Base-by-base conservation (phyloP, 92 coral and sea anemone genomes). In the Nematostella vectensis region DNA sequence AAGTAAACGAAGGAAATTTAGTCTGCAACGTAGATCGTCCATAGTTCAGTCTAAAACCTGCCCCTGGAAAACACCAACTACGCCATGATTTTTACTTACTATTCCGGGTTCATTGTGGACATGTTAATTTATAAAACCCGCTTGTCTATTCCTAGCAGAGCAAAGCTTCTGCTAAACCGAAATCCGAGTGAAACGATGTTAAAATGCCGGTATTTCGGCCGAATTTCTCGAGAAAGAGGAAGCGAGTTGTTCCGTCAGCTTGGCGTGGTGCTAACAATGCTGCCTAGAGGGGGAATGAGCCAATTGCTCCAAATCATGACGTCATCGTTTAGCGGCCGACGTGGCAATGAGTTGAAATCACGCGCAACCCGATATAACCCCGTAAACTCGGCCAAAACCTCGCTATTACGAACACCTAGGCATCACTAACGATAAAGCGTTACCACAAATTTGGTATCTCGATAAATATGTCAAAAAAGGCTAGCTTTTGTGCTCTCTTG, bases 61-160 rank as follows among this genome's bases (percentile, higher is more conserved):
- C 74, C 77, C 66, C 63, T 59, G 74, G 54, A 61, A 67, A 65
- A 47, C 78, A 54, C 44, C 65, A 64, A 74, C 12, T 59, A 84
- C 63, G 68, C 63, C 78, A 80, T 64, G 59, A 81, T 57, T 62
- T 68, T 40, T 62, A 91, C 98, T 75, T 87, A 91, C 98, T 91
- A 91, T 91, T 91, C 98, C 80, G 98, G 98, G 78, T 91, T 91
- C 98, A 91, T 87, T 54, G 96, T 82, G 79, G 98, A 87, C 98
- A 91, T 91, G 75, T 57, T 91, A 91, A 69, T 91, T 58, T 86
- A 75, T 68, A 70, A 52, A 72, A 71, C 83, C 70, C 89, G 82
- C 68, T 63, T 77, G 65, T 47, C 69, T 64, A 57, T 55, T 51
- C 42, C 40, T 48, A 81, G 79, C 77, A 63, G 88, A 76, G 62